A percentile compares a stretch with the other conserved stretches of the same genome.
phyloP scores from a whole-genome alignment of 2,888 invertebrate genomes.

The Caenorhabditis sp. region DNA sequence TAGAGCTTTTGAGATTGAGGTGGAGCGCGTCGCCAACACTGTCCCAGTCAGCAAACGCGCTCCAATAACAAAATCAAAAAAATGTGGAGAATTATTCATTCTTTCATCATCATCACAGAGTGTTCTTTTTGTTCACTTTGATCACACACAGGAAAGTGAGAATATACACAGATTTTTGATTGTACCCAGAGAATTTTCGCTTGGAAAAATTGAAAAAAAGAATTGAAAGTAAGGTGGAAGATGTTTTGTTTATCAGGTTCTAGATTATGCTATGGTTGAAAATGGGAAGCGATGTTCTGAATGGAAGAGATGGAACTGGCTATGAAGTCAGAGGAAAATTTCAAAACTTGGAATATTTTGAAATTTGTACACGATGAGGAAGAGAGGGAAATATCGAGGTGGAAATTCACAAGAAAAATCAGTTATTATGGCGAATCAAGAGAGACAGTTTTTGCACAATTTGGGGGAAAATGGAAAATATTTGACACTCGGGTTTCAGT shows the following conservation, averaged over 20 bases:
- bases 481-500: too few species aligned
- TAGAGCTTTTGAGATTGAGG: too few species aligned
- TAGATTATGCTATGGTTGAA: slow-evolving; percentile 37
- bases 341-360: neutral
- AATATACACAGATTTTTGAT: slow-evolving; percentile 16
- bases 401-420: slow-evolving; percentile 1
- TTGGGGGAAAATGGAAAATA: neutral
- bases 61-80: too few species aligned
- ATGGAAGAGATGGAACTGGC: slow-evolving; percentile 16
- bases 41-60: too few species aligned
- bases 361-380: slow-evolving; percentile 19
- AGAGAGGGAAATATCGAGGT: neutral
- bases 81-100: too few species aligned
- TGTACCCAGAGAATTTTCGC: slow-evolving; percentile 30
- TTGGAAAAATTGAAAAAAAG: neutral
- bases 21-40: too few species aligned
- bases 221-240: slow-evolving; percentile 14
- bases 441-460: slow-evolving; percentile 1
- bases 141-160: slow-evolving; percentile 11
- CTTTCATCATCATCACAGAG: slow-evolving; percentile 12
- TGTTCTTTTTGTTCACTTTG: too few species aligned
- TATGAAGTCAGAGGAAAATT: slow-evolving; percentile 5
- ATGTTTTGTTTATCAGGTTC: slow-evolving; percentile 12
- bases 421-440: slow-evolving; percentile 44
- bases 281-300: neutral